Base-by-base conservation (phyloP, 2,888 invertebrate genomes). In the Aphidius colemani region DNA sequence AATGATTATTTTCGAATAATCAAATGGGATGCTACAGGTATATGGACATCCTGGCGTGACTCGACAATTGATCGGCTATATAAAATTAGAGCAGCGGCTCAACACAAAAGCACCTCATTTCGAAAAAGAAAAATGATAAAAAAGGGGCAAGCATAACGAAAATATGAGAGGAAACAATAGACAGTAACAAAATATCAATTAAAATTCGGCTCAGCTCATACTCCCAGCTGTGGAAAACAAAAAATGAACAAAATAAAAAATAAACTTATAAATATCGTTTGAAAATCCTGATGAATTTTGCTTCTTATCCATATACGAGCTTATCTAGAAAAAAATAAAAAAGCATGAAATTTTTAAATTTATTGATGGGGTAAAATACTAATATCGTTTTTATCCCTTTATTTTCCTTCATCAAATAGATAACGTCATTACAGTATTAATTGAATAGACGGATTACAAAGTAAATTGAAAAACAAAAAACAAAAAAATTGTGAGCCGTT, bases 151-250 rank as follows among this genome's bases (percentile, higher is more conserved):
- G 30, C 30, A 30, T 30, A 30, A 60, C 51, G 53, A 60, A 53
- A 44, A 56, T 50, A 44, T 51, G 56, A 63, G 50, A 57, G 57
- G 50, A 63, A 63, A 63, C 50, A 63, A 59, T 48, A 46, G 43
- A 44, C 57, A 30, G 50, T 41, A 44, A 63, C 69, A 71, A 74
- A 75, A 76, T 76, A 77, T 77, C 76, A 77, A 77, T 76, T 75
- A 74, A 76, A 76, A 72, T 74, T 71, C 13, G 60, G 57, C 8
- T 39, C 46, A 46, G 57, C 57, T 57, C 57, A 45, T 46, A 57
- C 59, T 48, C 43, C 59, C 59, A 60, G 41, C 53, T 48, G 48
- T 48, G 13, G 3, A 48, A 7, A 48, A 6, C 6, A 11, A 10
- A 11, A 10, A 11, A 11, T 11, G 4, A 11, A 48, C 7, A 48